Evolutionary conservation across 2,113 vertebrate genomes (phyloP).

Genomic region (Lota lota): DNA sequence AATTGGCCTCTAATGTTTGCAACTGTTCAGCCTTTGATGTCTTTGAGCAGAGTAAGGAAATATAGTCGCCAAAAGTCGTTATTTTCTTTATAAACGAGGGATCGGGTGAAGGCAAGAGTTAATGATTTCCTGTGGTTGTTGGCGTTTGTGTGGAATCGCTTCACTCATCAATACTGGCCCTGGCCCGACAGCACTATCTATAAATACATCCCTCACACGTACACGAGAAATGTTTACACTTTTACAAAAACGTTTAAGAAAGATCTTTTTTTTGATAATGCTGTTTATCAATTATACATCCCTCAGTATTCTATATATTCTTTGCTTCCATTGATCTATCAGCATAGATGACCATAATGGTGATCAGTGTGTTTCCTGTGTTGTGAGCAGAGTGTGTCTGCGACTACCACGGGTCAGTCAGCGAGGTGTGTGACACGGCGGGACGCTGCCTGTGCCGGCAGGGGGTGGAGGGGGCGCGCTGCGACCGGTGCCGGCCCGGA

Average conservation of each 20-base stretch:
- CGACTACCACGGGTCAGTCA: slow-evolving; percentile 69
- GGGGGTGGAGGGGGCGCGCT: slow-evolving; percentile 71
- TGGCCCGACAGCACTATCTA: no score
- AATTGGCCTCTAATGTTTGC: slow-evolving; percentile 30
- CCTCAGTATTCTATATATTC: no score
- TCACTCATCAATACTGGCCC: no score
- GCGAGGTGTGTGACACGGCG: slow-evolving; percentile 66
- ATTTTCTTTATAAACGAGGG: slow-evolving; percentile 33
- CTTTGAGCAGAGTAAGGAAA: slow-evolving; percentile 7
- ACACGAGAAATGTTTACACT: no score
- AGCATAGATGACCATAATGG: not conserved
- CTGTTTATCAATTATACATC: no score
- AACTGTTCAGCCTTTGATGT: slow-evolving; percentile 27
- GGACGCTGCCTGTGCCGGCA: slow-evolving; percentile 82
- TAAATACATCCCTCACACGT: no score
- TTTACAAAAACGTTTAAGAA: no score
- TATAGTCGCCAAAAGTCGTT: no score
- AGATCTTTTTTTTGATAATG: no score
- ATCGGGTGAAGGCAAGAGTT: slow-evolving; percentile 22
- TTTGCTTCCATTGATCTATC: not conserved
- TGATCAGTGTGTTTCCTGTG: slow-evolving; percentile 9
- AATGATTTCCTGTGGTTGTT: no score
- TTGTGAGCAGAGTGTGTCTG: slow-evolving; percentile 79
- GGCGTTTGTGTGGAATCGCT: not conserved
- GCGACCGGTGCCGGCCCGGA: slow-evolving; percentile 76